These are phyloP conservation scores for Phocoena phocoena DNA, from an alignment of 2,113 vertebrate genomes.

Conservation along the genomic window DNA sequence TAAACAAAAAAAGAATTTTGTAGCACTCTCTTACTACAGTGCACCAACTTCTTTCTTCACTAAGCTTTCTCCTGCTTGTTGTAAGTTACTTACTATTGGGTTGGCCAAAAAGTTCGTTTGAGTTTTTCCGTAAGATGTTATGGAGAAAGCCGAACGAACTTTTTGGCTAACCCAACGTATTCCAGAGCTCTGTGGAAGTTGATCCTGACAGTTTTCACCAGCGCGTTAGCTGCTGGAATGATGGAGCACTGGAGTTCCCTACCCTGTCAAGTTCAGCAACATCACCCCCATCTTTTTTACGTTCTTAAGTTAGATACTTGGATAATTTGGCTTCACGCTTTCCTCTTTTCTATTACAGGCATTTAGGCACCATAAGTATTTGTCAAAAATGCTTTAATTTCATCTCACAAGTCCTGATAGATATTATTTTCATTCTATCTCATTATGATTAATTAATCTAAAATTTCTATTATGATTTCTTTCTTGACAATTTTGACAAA, in stretches of 20 bases:
- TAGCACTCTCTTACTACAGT: background rate
- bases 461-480: background rate
- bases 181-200: background rate
- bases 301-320: background rate
- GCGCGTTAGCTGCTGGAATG: background rate
- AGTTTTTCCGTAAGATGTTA: no score
- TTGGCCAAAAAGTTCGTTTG: no score
- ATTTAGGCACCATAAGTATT: background rate
- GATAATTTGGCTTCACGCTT: background rate
- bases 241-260: background rate
- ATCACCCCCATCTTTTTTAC: background rate
- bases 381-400: background rate
- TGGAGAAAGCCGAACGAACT: no score
- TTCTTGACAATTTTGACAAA: background rate
- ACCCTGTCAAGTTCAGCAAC: background rate
- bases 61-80: background rate
- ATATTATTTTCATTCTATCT: background rate
- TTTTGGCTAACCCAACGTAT: background rate
- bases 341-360: background rate
- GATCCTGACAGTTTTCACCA: background rate
- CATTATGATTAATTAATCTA: background rate
- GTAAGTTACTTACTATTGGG: background rate
- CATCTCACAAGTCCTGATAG: background rate
- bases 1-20: no score
- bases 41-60: background rate